phyloP scores from a whole-genome alignment of 2,113 vertebrate species.

The Ochotona princeps region DNA sequence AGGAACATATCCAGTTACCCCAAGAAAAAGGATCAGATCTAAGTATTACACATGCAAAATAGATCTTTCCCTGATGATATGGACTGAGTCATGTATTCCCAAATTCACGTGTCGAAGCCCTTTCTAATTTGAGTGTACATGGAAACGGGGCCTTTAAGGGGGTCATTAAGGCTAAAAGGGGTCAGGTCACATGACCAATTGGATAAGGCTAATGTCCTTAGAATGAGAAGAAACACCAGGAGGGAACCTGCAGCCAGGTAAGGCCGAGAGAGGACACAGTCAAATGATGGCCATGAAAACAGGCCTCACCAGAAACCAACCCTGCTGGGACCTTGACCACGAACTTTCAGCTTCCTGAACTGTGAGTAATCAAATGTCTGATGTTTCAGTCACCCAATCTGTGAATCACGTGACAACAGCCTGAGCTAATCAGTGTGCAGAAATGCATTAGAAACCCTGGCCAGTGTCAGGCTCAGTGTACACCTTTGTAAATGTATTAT shows the following conservation, averaged over 20 bases:
- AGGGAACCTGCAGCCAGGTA: rapidly evolving
- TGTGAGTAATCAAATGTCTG: background rate
- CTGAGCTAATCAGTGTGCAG: background rate
- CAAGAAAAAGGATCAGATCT: background rate
- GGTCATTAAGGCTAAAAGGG: background rate
- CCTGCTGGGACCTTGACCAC: background rate
- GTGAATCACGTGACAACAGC: background rate
- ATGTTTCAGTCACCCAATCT: background rate
- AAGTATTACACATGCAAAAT: background rate
- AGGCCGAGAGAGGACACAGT: background rate
- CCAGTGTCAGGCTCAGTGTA: rapidly evolving
- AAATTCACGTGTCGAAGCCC: background rate
- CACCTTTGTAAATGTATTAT: rapidly evolving
- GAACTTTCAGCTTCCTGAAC: background rate
- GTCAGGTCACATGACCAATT: too few relatives aligned
- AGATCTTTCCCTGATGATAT: background rate
- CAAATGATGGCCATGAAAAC: background rate
- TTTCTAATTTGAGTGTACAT: background rate
- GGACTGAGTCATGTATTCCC: rapidly evolving
- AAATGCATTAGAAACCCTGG: rapidly evolving
- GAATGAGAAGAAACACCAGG: background rate
- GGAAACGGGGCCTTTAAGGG: background rate
- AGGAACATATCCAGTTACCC: background rate
- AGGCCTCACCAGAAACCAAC: background rate
- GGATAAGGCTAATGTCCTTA: background rate